Percentiles rank a stretch among this genome's conserved stretches.
These are phyloP conservation scores for Platanista minor DNA, from an alignment of 2,113 vertebrate genomes.

Conservation along the genomic window DNA sequence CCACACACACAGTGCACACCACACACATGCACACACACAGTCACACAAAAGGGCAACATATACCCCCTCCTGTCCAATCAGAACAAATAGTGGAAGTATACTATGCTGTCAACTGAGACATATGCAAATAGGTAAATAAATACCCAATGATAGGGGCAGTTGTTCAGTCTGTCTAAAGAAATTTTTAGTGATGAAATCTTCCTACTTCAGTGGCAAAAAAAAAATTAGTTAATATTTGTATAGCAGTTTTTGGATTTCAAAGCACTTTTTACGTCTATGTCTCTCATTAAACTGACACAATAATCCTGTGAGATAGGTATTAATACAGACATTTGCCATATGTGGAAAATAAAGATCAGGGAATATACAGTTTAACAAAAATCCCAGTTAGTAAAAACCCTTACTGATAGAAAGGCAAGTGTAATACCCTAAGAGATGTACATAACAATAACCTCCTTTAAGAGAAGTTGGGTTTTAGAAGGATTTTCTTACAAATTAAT, in stretches of 20 bases:
- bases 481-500: background rate
- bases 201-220: background rate
- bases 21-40: background rate
- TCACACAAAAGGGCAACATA: background rate
- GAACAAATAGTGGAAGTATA: background rate
- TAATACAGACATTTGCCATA: background rate
- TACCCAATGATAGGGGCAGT: background rate
- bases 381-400: background rate
- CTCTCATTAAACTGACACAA: background rate
- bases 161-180: background rate
- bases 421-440: background rate
- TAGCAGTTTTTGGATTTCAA: background rate
- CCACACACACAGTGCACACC: background rate
- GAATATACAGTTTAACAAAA: background rate
- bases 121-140: background rate
- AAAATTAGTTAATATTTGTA: background rate
- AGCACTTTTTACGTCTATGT: background rate
- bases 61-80: background rate
- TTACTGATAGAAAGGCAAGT: fast-evolving
- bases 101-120: background rate
- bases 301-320: background rate
- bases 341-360: background rate
- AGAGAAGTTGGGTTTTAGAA: background rate
- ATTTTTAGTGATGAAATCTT: background rate
- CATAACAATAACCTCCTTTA: background rate